Conservation (phyloP, 2,888 invertebrate species). For the Pachycephus smyrnensis region DNA sequence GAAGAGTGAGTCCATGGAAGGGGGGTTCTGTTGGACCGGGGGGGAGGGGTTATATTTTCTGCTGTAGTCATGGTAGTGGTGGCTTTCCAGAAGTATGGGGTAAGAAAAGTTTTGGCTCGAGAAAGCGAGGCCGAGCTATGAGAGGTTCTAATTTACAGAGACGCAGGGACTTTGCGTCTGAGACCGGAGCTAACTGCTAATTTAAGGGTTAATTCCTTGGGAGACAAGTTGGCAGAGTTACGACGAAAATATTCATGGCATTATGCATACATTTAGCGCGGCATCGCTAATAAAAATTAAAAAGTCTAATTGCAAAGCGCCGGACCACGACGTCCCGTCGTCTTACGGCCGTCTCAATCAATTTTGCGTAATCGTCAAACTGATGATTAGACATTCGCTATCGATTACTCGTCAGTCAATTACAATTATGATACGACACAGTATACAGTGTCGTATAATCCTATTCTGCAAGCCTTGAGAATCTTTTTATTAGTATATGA, state of each 20-base stretch:
- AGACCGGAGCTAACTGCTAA: conserved; percentile 66
- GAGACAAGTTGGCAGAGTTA: conserved; percentile 68
- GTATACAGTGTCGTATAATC: background rate
- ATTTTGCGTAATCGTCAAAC: background rate
- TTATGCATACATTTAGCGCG: conserved; percentile 66
- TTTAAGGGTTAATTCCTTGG: conserved; percentile 68
- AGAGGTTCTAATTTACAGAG: conserved; percentile 64
- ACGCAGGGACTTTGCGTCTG: conserved; percentile 63
- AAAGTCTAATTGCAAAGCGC: conserved; percentile 64
- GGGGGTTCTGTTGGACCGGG: conserved; percentile 15
- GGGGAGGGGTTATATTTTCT: conserved; percentile 15
- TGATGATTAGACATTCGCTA: background rate
- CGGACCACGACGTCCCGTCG: conserved; percentile 2
- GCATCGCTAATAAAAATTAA: conserved; percentile 66
- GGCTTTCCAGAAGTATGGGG: conserved; percentile 15
- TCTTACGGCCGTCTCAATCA: background rate
- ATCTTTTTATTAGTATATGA: conserved; percentile 25
- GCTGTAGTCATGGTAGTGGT: conserved; percentile 7
- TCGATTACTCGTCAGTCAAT: background rate
- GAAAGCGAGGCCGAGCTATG: conserved; percentile 42
- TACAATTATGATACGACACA: background rate
- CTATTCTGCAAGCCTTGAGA: background rate
- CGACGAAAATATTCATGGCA: conserved; percentile 67
- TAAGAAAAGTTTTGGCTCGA: conserved; percentile 46
- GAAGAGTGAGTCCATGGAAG: background rate